Conservation (phyloP, 1,140 invertebrate species). For the Caerostris darwini region DNA sequence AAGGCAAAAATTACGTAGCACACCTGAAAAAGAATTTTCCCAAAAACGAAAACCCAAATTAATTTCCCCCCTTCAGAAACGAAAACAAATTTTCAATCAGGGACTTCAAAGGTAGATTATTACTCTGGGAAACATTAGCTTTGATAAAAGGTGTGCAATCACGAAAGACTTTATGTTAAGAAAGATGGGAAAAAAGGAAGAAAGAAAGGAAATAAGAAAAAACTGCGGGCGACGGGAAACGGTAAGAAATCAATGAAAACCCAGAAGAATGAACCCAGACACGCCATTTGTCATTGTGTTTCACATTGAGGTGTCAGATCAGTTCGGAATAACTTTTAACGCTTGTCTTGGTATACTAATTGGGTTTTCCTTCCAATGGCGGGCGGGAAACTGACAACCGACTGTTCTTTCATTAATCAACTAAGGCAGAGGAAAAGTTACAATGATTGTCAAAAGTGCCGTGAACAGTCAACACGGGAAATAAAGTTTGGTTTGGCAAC, state of each 20-base stretch:
- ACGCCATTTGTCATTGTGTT: slow-evolving; percentile 58
- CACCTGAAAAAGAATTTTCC: neutral
- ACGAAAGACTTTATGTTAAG: neutral
- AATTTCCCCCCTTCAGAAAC: neutral
- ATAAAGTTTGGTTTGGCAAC: neutral
- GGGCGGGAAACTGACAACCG: slow-evolving; percentile 58
- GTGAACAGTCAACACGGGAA: neutral
- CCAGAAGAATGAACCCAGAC: slow-evolving; percentile 1
- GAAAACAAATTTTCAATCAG: slow-evolving; percentile 50
- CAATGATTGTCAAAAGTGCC: slow-evolving; percentile 44
- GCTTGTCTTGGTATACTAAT: slow-evolving; percentile 63
- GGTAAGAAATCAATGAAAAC: slow-evolving; percentile 56
- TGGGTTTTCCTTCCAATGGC: slow-evolving; percentile 35
- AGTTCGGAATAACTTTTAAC: slow-evolving; percentile 60
- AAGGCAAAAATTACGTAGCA: neutral
- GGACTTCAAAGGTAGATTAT: slow-evolving; percentile 36
- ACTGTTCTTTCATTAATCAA: slow-evolving; percentile 63
- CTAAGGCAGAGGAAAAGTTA: slow-evolving; percentile 25
- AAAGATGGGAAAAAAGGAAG: neutral
- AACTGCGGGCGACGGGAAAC: neutral
- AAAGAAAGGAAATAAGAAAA: slow-evolving; percentile 4
- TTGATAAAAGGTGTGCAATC: neutral
- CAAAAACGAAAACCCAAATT: neutral
- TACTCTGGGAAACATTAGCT: neutral
- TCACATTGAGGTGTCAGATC: slow-evolving; percentile 56